These are phyloP conservation scores for Tetranychus cinnabarinus DNA, from an alignment of 1,140 invertebrate species.

Conservation along the genomic window DNA sequence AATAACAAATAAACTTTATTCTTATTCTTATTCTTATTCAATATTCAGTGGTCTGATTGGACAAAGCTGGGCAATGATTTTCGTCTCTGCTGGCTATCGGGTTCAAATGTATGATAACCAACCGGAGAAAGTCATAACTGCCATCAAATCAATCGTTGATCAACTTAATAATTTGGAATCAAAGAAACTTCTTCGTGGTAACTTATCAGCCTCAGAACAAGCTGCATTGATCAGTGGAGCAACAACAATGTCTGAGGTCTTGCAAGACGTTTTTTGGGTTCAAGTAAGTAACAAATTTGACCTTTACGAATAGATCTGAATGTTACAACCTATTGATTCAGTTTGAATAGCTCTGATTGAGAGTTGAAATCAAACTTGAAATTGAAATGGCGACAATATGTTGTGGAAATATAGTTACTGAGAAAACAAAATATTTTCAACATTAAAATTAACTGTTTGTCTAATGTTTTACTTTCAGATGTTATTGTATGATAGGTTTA, in stretches of 20 bases:
- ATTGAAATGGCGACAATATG: no score
- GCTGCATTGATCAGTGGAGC: conserved; percentile 35
- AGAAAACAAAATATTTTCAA: no score
- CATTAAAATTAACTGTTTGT: no score
- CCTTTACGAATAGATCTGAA: not conserved
- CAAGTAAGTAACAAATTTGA: not conserved
- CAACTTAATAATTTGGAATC: conserved; percentile 45
- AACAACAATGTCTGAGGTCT: conserved; percentile 17
- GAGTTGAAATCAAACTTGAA: no score
- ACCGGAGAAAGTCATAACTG: conserved; percentile 37
- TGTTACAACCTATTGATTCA: not conserved
- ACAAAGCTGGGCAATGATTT: conserved; percentile 82
- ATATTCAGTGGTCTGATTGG: conserved; percentile 64
- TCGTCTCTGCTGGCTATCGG: conserved; percentile 67
- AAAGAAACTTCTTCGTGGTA: conserved; percentile 44
- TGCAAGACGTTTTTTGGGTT: conserved; percentile 16
- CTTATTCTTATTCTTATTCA: not conserved
- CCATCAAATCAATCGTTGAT: conserved; percentile 39
- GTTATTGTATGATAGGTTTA: not conserved
- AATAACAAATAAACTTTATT: not conserved
- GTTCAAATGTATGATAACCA: conserved; percentile 62
- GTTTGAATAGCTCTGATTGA: not conserved
- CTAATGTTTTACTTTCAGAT: conserved; percentile 9
- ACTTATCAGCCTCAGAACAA: conserved; percentile 43
- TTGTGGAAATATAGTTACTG: no score